Percentiles rank a stretch among this genome's conserved stretches.
phyloP scores from a whole-genome alignment of 2,888 invertebrate species.

The Dicyrtoma fusca region DNA sequence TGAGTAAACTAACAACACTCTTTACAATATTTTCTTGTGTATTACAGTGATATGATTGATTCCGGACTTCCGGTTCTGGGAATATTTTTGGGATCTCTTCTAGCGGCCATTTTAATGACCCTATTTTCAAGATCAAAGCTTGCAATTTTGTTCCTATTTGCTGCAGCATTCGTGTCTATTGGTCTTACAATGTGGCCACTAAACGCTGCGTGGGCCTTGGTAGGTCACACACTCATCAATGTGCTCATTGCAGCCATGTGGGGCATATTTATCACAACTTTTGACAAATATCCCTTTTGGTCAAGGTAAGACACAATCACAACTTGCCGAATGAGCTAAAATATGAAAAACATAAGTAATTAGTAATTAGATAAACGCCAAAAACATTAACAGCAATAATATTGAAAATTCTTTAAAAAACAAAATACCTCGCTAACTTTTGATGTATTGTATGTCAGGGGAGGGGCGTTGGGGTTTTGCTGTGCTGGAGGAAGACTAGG shows the following conservation, averaged over 20 bases:
- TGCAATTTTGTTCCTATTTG: constrained; percentile 43
- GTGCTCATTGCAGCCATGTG: constrained; percentile 48
- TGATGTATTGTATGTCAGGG: constrained; percentile 33
- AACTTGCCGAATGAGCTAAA: not conserved
- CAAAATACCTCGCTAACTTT: not conserved
- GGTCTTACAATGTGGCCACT: constrained; percentile 50
- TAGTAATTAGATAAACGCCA: no score
- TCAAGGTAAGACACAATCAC: constrained; percentile 44
- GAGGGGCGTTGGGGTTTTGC: constrained; percentile 51
- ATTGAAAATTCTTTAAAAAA: no score
- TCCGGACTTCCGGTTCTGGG: constrained; percentile 53
- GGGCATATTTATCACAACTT: constrained; percentile 49
- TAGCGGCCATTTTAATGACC: constrained; percentile 41
- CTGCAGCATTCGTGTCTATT: constrained; percentile 49
- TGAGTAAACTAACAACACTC: no score
- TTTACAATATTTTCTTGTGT: not conserved
- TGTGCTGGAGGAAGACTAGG: constrained; percentile 51
- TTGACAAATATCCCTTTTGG: constrained; percentile 53
- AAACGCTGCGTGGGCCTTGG: constrained; percentile 47
- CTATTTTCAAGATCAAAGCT: constrained; percentile 42
- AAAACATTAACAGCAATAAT: no score
- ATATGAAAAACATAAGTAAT: no score
- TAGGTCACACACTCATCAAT: constrained; percentile 52
- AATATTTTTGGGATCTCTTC: constrained; percentile 51
- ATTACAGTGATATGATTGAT: constrained; percentile 50